phyloP scores from a whole-genome alignment of 1,140 invertebrate genomes.

The Drosophila nigromelanica region DNA sequence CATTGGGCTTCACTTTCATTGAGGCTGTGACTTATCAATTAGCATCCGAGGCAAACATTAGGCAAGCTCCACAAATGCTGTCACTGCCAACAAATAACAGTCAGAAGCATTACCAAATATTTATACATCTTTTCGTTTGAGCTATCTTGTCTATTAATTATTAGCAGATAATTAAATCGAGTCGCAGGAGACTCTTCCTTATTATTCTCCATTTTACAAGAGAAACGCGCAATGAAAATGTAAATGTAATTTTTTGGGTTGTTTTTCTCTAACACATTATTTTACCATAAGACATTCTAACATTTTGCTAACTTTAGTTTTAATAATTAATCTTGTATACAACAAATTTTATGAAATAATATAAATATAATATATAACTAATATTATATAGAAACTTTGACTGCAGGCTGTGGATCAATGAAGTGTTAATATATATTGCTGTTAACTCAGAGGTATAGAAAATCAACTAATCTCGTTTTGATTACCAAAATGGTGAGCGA shows the following conservation, averaged over 20 bases:
- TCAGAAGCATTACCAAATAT: slow-evolving; percentile 5
- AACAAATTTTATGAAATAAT: no score
- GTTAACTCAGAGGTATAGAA: neutral
- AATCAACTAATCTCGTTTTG: no score
- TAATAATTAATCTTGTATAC: no score
- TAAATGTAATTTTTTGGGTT: neutral
- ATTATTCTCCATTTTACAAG: neutral
- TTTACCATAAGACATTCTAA: no score
- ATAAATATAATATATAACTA: no score
- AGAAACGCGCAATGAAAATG: no score
- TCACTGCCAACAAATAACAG: slow-evolving; percentile 2
- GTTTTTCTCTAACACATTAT: no score
- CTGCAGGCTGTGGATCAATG: neutral
- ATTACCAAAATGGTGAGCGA: no score
- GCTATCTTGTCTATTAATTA: slow-evolving; percentile 7
- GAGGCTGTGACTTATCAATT: slow-evolving; percentile 30
- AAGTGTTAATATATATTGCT: neutral
- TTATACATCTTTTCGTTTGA: neutral
- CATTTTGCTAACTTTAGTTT: no score
- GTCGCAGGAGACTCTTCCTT: neutral
- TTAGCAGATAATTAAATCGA: slow-evolving; percentile 9
- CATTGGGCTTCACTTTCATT: slow-evolving; percentile 35
- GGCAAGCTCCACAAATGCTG: slow-evolving; percentile 25
- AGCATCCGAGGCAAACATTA: slow-evolving; percentile 27
- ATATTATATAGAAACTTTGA: no score